Base-by-base conservation (phyloP, 2,888 invertebrate genomes). In the Eristalinus aeneus region DNA sequence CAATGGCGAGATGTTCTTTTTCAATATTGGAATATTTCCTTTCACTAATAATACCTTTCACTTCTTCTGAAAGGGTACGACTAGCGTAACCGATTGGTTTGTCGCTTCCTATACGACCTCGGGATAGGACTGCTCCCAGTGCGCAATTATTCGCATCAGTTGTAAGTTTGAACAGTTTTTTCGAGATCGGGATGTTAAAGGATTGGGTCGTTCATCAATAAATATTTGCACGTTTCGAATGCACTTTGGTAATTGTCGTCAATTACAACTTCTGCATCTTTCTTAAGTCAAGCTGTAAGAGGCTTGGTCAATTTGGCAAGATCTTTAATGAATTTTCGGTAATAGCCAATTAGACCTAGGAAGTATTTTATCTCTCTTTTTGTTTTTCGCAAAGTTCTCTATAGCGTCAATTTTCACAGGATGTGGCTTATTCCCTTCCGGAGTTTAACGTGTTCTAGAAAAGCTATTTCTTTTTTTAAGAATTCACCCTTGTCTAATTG, bases 31-130 rank as follows among this genome's bases (percentile, higher is more conserved):
- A 78, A 54, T 90, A 90, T 54, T 89, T 89, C 23, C 9, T 22
- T 76, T 89, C 89, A 0, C 87, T 77, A n/a, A n/a, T n/a, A n/a
- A n/a, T n/a, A n/a, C n/a, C n/a, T n/a, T n/a, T n/a, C n/a, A n/a
- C n/a, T n/a, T n/a, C n/a, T 9, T 71, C 78, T 27, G 80, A 89
- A 9, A 90, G 68, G 1, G 89, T 90, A 23, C 89, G 36, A 11
- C 88, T 88, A 1, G 89, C 89, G 69, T 88, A 90, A 12, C 88
- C 88, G 9, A 90, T 88, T 0, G 90, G 90, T 60, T 68, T 75
- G 80, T 89, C 74, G 20, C 34, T 61, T 10, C 60, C 53, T 20
- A 68, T 68, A 11, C 9, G 58, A 1, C 67, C 46, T 32, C 60
- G 75, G 75, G 60, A 1, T 67, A 11, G 6, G 46, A n/a, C n/a